Base-by-base conservation (phyloP, 1,140 invertebrate genomes). In the Tenebrio molitor region DNA sequence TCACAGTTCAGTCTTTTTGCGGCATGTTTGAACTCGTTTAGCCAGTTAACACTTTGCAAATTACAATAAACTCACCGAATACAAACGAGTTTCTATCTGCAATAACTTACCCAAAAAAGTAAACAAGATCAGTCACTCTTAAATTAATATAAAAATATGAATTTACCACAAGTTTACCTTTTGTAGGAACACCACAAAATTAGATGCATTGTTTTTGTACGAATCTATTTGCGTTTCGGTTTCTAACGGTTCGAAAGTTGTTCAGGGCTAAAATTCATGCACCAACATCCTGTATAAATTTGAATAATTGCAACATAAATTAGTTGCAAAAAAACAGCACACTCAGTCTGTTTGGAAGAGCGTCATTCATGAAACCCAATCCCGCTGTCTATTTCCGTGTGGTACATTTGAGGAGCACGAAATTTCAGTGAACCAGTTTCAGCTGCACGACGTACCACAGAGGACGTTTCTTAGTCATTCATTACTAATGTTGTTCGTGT, bases 231-330 rank as follows among this genome's bases (percentile, higher is more conserved):
- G 1, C 5, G 16, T 41, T 17, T 19, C 16, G 21, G 2, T 50
- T 21, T 50, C 15, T 33, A 50, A 17, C 16, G n/a, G 15, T 0
- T 7, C 5, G 42, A 12, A 46, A 12, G n/a, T 46, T 46, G n/a
- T 46, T 16, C 14, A 5, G 4, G 29, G 10, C 4, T 33, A 33
- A 4, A 33, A 33, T 33, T 33, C 10, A 4, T 5, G 29, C 15
- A 44, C 7, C n/a, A n/a, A 17, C 42, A 44, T 44, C 42, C 42
- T 44, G 42, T 16, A 44, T 44, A 44, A 21, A 50, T 50, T 50
- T 17, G 2, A 23, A 14, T 50, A 50, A 50, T 50, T 50, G 23
- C 15, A 50, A 8, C 8, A 21, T 50, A 50, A 50, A 50, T 50
- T 46, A 23, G n/a, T 4, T 21, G 44, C 8, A 50, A 17, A 50